A percentile compares a stretch with the other conserved stretches of the same genome.
Evolutionary conservation across 2,797 vertebrate species (phyloP).

Genomic region (Enteromius viviparus): DNA sequence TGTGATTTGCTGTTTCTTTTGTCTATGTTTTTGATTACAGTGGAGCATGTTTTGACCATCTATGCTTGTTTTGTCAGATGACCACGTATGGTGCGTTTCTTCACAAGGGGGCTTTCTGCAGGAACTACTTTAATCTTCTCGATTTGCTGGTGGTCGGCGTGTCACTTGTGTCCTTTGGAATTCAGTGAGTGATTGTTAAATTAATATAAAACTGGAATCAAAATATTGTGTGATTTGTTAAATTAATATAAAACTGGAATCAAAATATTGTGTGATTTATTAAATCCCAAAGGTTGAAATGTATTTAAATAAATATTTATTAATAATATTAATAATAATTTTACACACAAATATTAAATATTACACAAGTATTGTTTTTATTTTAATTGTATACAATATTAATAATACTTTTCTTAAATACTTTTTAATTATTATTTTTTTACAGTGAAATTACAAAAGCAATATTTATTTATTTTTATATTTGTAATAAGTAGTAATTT

Average conservation of each 20-base stretch:
- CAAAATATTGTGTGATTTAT: no score
- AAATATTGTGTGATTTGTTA: background rate
- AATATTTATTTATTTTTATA: no score
- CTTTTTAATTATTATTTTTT: no score
- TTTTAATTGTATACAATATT: no score
- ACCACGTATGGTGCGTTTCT: constrained; percentile 98
- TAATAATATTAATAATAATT: no score
- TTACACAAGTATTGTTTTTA: no score
- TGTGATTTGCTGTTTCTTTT: constrained; percentile 13
- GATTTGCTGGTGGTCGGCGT: constrained; percentile 98
- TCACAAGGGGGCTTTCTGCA: constrained; percentile 98
- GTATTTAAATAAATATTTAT: no score
- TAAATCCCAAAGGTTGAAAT: background rate
- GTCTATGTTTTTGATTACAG: background rate
- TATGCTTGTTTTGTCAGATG: constrained; percentile 82
- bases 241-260: no score
- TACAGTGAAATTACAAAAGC: no score
- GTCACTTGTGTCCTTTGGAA: constrained; percentile 96
- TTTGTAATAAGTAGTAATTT: no score
- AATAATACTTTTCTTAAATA: no score
- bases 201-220: background rate
- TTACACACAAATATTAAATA: no score
- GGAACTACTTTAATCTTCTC: constrained; percentile 98
- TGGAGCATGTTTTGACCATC: constrained; percentile 31
- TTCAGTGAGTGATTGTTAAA: constrained; percentile 88